Conservation (phyloP, 2,113 vertebrate genomes). For the Hydrolagus affinis region DNA sequence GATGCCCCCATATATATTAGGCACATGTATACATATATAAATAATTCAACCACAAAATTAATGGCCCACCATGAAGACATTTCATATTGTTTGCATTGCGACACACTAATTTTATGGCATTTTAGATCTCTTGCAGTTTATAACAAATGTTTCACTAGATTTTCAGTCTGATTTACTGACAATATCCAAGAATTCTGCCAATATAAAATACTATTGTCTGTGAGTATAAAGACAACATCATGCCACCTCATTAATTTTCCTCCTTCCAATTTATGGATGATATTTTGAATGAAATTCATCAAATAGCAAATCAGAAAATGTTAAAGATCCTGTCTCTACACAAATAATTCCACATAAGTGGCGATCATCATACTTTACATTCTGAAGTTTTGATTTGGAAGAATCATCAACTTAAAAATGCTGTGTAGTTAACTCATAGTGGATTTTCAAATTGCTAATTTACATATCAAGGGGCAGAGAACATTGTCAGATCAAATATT, state of each 20-base stretch:
- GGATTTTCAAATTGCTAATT: background rate
- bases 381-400: background rate
- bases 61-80: too few species aligned
- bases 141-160: too few species aligned
- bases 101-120: too few species aligned
- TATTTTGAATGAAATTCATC: background rate
- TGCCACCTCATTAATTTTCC: background rate
- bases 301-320: background rate
- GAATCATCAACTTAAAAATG: background rate
- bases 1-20: too few species aligned
- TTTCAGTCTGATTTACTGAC: too few species aligned
- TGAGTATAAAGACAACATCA: background rate
- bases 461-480: background rate
- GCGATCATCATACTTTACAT: background rate
- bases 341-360: background rate
- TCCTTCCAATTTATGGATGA: too few species aligned
- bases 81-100: too few species aligned
- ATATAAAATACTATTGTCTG: too few species aligned
- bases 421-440: background rate
- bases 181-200: too few species aligned
- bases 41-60: too few species aligned
- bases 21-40: too few species aligned
- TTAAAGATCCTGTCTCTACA: background rate
- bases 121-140: too few species aligned
- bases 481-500: background rate